A percentile compares a stretch with the other conserved stretches of the same genome.
Evolutionary conservation across 2,113 vertebrate species (phyloP).

Genomic region (Hylia prasina): DNA sequence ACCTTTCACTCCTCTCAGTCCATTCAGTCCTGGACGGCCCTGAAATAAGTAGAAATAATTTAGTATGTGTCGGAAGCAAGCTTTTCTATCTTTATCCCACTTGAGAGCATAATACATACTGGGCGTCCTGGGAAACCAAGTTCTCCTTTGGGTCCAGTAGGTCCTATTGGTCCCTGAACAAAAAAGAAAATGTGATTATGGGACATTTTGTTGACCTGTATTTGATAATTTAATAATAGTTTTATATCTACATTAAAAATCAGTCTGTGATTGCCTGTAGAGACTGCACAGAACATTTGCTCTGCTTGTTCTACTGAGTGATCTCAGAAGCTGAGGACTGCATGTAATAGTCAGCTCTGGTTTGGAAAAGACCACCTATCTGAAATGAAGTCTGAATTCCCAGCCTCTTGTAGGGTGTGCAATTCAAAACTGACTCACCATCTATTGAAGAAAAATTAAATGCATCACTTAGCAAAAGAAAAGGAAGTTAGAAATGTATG

Average conservation of each 20-base stretch:
- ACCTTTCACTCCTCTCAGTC: constrained; percentile 84
- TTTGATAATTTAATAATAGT: not conserved
- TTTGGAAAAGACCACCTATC: not conserved
- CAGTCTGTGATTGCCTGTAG: not conserved
- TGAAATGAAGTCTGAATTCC: not conserved
- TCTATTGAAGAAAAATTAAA: not conserved
- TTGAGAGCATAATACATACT: constrained; percentile 73
- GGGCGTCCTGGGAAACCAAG: constrained; percentile 89
- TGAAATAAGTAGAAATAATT: constrained; percentile 48
- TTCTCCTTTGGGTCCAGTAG: constrained; percentile 86
- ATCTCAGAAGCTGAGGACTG: not conserved
- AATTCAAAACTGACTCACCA: not conserved
- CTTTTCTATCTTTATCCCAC: not conserved
- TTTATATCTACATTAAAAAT: not conserved
- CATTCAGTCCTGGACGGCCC: constrained; percentile 88
- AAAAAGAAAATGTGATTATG: constrained; percentile 18
- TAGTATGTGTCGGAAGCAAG: not conserved
- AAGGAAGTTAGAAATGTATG: not conserved
- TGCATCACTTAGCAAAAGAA: not conserved
- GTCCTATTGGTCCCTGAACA: constrained; percentile 87
- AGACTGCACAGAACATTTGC: not conserved
- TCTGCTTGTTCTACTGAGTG: not conserved
- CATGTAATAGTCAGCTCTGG: not conserved
- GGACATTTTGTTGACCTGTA: not conserved
- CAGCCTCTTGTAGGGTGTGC: not conserved